Evolutionary conservation across 1,140 invertebrate genomes (phyloP).

Genomic region (Aethina tumida): DNA sequence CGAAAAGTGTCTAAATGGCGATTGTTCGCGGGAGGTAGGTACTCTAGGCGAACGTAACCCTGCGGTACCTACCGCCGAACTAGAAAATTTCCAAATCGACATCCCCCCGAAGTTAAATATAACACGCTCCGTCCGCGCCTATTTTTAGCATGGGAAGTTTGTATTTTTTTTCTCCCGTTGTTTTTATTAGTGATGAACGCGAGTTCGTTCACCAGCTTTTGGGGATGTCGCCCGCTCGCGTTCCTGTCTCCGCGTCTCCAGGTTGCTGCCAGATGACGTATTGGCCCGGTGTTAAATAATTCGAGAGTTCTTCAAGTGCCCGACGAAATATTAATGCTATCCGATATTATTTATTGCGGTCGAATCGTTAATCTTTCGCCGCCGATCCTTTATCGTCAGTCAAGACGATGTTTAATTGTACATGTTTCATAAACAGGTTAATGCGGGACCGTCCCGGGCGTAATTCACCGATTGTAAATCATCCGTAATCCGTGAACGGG

Average conservation of each 20-base stretch:
- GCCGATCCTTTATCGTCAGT: not conserved
- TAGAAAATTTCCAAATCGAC: too few species aligned
- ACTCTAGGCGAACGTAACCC: too few species aligned
- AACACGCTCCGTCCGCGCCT: slow-evolving; percentile 25
- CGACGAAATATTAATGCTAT: slow-evolving; percentile 7
- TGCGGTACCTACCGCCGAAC: too few species aligned
- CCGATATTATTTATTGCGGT: slow-evolving; percentile 5
- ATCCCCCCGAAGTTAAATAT: slow-evolving; percentile 25
- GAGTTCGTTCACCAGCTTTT: slow-evolving; percentile 17
- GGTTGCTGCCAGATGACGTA: slow-evolving; percentile 19
- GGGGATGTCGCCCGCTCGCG: slow-evolving; percentile 11
- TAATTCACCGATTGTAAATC: too few species aligned
- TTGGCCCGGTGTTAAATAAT: slow-evolving; percentile 13
- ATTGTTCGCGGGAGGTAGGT: too few species aligned
- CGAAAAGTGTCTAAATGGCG: too few species aligned
- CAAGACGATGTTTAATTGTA: too few species aligned
- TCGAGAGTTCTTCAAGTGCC: slow-evolving; percentile 5
- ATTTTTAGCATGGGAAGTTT: slow-evolving; percentile 30
- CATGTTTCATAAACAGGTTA: too few species aligned
- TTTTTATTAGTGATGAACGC: slow-evolving; percentile 18
- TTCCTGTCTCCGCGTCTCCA: slow-evolving; percentile 3
- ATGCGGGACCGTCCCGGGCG: too few species aligned
- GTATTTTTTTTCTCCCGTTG: slow-evolving; percentile 24
- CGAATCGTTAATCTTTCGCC: not conserved
- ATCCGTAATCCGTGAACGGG: slow-evolving; percentile 1